phyloP scores from a whole-genome alignment of 37 sponge, comb jelly and placozoan genomes.

The Theonella swinhoei region DNA sequence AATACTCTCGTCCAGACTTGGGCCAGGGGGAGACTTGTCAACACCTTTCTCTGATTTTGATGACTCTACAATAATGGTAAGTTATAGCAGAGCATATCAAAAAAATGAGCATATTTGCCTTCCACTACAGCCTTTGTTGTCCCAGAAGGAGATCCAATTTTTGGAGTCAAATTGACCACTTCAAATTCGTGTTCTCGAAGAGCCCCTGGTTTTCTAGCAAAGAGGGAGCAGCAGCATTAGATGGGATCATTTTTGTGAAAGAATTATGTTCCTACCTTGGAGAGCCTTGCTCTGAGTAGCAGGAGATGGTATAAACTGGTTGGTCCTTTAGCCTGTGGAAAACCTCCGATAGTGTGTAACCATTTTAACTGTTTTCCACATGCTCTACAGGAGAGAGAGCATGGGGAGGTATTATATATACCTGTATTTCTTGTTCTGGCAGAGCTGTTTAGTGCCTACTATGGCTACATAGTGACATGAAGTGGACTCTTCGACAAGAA shows the following conservation, averaged over 20 bases:
- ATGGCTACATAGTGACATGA: constrained; percentile 74
- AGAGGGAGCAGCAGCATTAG: no score
- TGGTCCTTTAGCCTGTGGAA: constrained; percentile 30
- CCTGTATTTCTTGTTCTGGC: constrained; percentile 68
- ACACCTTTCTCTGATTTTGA: no score
- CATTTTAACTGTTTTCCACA: no score
- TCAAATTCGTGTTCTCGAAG: neutral
- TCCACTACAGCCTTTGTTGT: no score
- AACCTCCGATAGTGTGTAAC: no score
- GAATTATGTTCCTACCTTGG: constrained; percentile 33
- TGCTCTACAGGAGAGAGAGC: no score
- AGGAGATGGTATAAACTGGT: constrained; percentile 28
- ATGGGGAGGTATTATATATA: no score
- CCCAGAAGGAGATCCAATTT: neutral
- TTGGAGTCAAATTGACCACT: neutral
- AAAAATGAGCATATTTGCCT: no score
- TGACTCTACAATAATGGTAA: no score
- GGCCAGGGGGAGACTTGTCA: no score
- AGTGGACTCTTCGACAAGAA: constrained; percentile 57
- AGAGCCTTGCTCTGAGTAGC: constrained; percentile 25
- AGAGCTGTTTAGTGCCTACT: constrained; percentile 52
- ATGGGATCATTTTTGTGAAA: no score
- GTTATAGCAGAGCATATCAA: no score
- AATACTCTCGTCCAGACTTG: constrained; percentile 10
- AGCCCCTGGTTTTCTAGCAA: neutral